Evolutionary conservation across 2,113 vertebrate species (phyloP).

Genomic region (Oncorhynchus masou): DNA sequence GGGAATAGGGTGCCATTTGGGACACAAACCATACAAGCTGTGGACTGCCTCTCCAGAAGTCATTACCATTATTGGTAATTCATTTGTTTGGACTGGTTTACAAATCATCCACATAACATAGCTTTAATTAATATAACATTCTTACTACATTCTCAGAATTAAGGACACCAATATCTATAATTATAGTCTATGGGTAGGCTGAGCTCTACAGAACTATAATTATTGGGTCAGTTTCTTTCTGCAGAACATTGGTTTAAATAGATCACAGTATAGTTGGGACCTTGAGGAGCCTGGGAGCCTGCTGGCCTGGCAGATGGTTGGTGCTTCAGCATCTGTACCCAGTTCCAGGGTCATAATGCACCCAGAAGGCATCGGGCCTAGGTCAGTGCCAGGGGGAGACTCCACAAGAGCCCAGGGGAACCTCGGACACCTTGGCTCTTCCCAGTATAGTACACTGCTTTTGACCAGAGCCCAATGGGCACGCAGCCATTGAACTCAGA

Average conservation of each 20-base stretch:
- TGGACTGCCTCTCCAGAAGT: too few species aligned
- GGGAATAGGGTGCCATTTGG: too few species aligned
- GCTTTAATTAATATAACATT: too few species aligned
- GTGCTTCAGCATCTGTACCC: not conserved
- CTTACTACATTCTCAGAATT: not conserved
- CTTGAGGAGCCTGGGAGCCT: slow-evolving; percentile 8
- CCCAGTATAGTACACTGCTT: too few species aligned
- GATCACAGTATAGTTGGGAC: slow-evolving; percentile 18
- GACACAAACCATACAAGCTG: too few species aligned
- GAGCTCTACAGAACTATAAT: not conserved
- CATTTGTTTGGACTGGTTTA: too few species aligned
- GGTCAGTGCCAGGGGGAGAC: slow-evolving; percentile 23
- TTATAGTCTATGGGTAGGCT: not conserved
- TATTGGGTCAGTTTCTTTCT: too few species aligned
- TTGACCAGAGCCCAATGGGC: not conserved
- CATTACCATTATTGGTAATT: too few species aligned
- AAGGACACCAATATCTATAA: not conserved
- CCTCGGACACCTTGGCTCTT: not conserved
- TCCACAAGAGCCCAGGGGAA: slow-evolving; percentile 1
- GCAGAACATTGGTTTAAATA: not conserved
- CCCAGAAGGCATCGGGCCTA: slow-evolving; percentile 23
- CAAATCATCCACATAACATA: too few species aligned
- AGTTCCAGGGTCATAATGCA: slow-evolving; percentile 6
- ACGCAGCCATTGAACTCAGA: not conserved
- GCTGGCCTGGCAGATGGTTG: slow-evolving; percentile 50